Conservation (phyloP, 2,797 vertebrate species). For the Acrocephalus scirpaceus region DNA sequence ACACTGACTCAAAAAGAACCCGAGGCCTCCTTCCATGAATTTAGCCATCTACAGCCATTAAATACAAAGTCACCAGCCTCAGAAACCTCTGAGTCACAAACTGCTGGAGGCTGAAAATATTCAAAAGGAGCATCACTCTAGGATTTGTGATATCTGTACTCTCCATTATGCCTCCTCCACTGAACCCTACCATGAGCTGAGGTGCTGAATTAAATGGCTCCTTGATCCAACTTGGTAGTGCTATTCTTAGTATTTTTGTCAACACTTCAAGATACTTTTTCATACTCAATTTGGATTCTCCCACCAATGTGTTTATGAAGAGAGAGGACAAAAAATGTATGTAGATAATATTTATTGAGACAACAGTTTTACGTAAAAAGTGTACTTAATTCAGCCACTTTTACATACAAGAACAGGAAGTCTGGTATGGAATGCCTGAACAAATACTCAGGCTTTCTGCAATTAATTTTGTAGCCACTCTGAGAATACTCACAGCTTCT, state of each 20-base stretch:
- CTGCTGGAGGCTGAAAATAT: neutral
- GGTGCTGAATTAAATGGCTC: neutral
- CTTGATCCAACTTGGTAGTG: neutral
- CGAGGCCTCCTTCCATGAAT: neutral
- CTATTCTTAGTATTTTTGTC: neutral
- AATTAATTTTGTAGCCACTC: conserved; percentile 10
- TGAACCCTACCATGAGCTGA: neutral
- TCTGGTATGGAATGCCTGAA: neutral
- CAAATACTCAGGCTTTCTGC: conserved; percentile 12
- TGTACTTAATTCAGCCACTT: neutral
- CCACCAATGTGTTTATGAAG: neutral
- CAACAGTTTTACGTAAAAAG: neutral
- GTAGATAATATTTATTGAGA: neutral
- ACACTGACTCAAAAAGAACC: neutral
- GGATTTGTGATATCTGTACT: neutral
- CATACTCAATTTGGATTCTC: neutral
- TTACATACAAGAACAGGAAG: neutral
- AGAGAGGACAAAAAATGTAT: neutral
- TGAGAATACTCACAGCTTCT: neutral
- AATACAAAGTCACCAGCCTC: neutral
- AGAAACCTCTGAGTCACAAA: neutral
- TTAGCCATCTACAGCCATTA: neutral
- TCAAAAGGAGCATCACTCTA: neutral
- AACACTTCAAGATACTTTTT: neutral
- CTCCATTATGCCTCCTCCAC: neutral